Evolutionary conservation across 2,888 invertebrate genomes (phyloP), one percentile per base, ranked within the genome.

Genomic region (Arctia plantaginis): DNA sequence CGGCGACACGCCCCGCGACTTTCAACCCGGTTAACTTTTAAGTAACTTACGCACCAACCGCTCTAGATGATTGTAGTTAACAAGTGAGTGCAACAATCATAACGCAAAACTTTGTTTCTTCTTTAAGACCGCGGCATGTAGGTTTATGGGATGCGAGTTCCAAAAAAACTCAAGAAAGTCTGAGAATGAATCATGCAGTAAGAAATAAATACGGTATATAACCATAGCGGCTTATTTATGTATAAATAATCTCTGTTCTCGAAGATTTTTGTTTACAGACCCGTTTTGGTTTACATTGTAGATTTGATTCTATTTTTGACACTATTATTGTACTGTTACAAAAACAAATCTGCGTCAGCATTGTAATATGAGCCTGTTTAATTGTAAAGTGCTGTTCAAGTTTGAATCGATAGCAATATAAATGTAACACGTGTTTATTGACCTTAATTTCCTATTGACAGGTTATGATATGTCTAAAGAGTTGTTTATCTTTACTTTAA

Each of bases 381-480:
- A 33, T 44, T 72, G 66, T 27, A 69, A 47, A 68, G 75, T 82
- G 80, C 82, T 76, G 33, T 73, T 71, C 35, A 67, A 69, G 64
- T 74, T 71, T 73, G 41, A 71, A 75, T 75, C 64, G 44, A 73
- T 71, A 84, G 68, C 75, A 73, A 62, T 15, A 71, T 74, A 69
- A n/a, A 66, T 30, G 13, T 18, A 64, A 35, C 70, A 80, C 77
- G 69, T 78, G 70, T 69, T 51, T 27, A 76, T 80, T 82, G 84
- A 44, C 82, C 84, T 84, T 73, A 84, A 82, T 82, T 82, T 27
- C 35, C 64, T 65, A 72, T 77, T 80, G 62, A 47, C 30, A 18
- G 30, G 30, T 62, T 18, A 62, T 30, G 4, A 27, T 30, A 18
- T 7, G 18, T 30, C 18, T 62, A 30, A 30, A 62, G 18, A 30